Evolutionary conservation across 2,888 invertebrate genomes (phyloP).

Genomic region (Slavum lentiscoides): DNA sequence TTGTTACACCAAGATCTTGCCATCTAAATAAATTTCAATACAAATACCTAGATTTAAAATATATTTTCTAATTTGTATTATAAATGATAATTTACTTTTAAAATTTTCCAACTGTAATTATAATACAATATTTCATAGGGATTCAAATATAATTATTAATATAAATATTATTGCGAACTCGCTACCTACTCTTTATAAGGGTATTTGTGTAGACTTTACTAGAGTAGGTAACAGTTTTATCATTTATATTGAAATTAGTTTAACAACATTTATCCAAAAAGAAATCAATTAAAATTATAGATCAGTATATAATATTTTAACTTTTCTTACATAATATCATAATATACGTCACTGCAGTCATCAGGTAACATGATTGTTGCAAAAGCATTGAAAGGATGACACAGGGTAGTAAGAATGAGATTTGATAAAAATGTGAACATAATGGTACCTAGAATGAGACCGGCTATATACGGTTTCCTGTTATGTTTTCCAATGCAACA

Average conservation of each 20-base stretch:
- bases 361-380: conserved; percentile 75
- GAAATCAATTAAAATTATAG: background rate
- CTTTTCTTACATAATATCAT: conserved; percentile 71
- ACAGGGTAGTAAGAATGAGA: conserved; percentile 82
- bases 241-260: background rate
- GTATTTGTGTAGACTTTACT: too few relatives aligned
- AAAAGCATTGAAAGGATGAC: conserved; percentile 75
- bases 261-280: background rate
- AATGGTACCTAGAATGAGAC: conserved; percentile 69
- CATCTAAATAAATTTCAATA: background rate
- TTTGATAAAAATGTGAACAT: conserved; percentile 76
- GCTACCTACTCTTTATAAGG: too few relatives aligned
- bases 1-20: too few relatives aligned
- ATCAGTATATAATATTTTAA: conserved; percentile 25
- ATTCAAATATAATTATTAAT: too few relatives aligned
- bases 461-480: conserved; percentile 73
- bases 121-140: background rate
- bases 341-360: conserved; percentile 83
- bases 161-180: too few relatives aligned
- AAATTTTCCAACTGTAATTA: background rate
- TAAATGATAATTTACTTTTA: background rate
- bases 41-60: background rate
- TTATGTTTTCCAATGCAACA: conserved; percentile 83
- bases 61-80: background rate
- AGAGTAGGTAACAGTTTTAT: background rate